phyloP scores from a whole-genome alignment of 2,797 vertebrate species.

The Propithecus perrieri region DNA sequence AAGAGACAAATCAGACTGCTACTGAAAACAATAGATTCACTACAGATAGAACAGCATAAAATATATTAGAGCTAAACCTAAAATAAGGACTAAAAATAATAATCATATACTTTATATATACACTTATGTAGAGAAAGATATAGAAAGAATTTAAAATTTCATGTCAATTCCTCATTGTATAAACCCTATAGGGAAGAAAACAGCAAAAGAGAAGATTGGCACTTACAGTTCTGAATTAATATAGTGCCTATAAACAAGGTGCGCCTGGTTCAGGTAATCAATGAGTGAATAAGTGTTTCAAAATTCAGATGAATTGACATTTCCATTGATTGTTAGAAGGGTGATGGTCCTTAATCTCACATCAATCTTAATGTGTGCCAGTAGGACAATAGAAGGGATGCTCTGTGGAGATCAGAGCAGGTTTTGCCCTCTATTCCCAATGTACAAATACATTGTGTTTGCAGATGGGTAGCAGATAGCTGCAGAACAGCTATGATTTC shows the following conservation, averaged over 20 bases:
- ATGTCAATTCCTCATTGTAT: constrained; percentile 20
- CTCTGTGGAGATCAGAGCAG: constrained; percentile 90
- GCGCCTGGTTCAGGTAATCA: constrained; percentile 88
- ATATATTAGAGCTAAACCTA: constrained; percentile 72
- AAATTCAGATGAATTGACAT: constrained; percentile 92
- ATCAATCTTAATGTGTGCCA: constrained; percentile 99
- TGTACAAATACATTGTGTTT: constrained; percentile 91
- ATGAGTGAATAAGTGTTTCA: constrained; percentile 89
- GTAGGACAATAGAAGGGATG: constrained; percentile 93
- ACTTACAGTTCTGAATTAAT: constrained; percentile 85
- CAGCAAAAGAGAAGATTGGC: constrained; percentile 77
- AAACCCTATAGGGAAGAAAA: constrained; percentile 64
- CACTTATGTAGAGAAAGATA: neutral
- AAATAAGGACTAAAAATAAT: constrained; percentile 59
- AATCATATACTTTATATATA: neutral
- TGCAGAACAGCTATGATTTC: constrained; percentile 91
- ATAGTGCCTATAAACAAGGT: constrained; percentile 87
- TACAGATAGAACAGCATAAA: constrained; percentile 75
- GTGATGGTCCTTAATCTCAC: constrained; percentile 94
- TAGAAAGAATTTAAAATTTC: constrained; percentile 39
- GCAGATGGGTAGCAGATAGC: constrained; percentile 91
- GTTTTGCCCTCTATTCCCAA: constrained; percentile 91
- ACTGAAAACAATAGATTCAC: constrained; percentile 86
- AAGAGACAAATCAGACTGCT: constrained; percentile 86
- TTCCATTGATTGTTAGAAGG: constrained; percentile 91